These are phyloP conservation scores for Muscicapa comitata DNA, from an alignment of 2,797 vertebrate species.

Conservation along the genomic window DNA sequence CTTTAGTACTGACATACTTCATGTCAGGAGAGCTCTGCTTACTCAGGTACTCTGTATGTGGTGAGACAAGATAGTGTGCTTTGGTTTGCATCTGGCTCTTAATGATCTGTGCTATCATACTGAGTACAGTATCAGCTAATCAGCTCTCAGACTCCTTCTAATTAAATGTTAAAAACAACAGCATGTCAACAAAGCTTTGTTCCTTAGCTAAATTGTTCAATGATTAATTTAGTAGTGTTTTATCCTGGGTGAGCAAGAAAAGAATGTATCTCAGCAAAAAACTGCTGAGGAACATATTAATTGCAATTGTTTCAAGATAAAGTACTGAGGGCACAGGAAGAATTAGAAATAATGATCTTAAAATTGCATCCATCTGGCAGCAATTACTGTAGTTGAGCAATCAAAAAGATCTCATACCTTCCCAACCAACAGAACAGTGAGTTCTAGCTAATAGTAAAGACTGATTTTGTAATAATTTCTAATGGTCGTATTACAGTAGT, in stretches of 20 bases:
- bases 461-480: background rate
- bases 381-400: slow-evolving; percentile 21
- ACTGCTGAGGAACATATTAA: slow-evolving; percentile 31
- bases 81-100: background rate
- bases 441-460: background rate
- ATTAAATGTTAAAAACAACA: slow-evolving; percentile 8
- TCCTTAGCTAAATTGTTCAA: background rate
- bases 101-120: background rate
- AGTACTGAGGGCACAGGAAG: background rate
- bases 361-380: slow-evolving; percentile 43
- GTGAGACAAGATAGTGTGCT: background rate
- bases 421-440: background rate
- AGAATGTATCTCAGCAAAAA: slow-evolving; percentile 17
- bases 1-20: fast-evolving
- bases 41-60: background rate
- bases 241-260: background rate
- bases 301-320: slow-evolving; percentile 24
- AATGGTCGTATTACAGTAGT: background rate
- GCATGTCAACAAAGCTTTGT: background rate
- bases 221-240: background rate
- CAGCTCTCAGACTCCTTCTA: background rate
- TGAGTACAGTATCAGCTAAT: background rate
- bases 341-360: slow-evolving; percentile 23
- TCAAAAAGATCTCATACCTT: background rate
- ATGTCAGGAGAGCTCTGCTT: background rate